Evolutionary conservation across 1,140 invertebrate species (phyloP).

Genomic region (Helicoverpa zea): DNA sequence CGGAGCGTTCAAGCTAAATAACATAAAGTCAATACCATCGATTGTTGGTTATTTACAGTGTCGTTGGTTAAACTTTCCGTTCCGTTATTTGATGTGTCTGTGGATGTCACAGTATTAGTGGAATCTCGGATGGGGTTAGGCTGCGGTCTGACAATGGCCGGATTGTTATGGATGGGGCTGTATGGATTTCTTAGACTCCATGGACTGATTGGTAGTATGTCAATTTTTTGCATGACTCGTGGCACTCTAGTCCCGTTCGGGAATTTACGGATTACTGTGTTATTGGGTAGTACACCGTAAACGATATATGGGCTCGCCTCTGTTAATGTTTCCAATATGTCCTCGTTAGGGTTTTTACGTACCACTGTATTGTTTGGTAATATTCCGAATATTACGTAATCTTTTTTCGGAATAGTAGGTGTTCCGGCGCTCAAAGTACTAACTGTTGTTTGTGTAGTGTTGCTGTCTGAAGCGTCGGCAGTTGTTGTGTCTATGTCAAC

Average conservation of each 20-base stretch:
- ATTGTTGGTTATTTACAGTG: conserved; percentile 87
- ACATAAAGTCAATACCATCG: conserved; percentile 85
- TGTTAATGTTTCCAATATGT: conserved; percentile 89
- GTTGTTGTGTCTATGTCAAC: conserved; percentile 52
- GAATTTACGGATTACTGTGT: conserved; percentile 91
- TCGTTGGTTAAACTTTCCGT: conserved; percentile 84
- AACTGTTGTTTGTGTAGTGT: conserved; percentile 65
- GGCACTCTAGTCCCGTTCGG: conserved; percentile 92
- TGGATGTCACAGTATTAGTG: conserved; percentile 86
- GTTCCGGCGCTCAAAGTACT: conserved; percentile 62
- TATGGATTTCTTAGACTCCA: conserved; percentile 86
- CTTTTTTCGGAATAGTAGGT: conserved; percentile 86
- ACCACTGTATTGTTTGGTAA: conserved; percentile 92
- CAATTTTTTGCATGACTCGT: conserved; percentile 88
- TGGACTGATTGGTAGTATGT: conserved; percentile 87
- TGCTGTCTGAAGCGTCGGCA: conserved; percentile 40
- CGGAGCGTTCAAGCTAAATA: conserved; percentile 82
- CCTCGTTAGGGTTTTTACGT: conserved; percentile 90
- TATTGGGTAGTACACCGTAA: conserved; percentile 91
- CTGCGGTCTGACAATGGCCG: conserved; percentile 86
- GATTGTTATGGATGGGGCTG: conserved; percentile 87
- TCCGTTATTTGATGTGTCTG: conserved; percentile 83
- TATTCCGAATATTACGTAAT: conserved; percentile 91
- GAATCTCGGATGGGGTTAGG: conserved; percentile 86
- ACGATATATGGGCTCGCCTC: conserved; percentile 90